These are phyloP conservation scores for Muscina levida DNA, from an alignment of 2,888 invertebrate genomes.

Conservation along the genomic window DNA sequence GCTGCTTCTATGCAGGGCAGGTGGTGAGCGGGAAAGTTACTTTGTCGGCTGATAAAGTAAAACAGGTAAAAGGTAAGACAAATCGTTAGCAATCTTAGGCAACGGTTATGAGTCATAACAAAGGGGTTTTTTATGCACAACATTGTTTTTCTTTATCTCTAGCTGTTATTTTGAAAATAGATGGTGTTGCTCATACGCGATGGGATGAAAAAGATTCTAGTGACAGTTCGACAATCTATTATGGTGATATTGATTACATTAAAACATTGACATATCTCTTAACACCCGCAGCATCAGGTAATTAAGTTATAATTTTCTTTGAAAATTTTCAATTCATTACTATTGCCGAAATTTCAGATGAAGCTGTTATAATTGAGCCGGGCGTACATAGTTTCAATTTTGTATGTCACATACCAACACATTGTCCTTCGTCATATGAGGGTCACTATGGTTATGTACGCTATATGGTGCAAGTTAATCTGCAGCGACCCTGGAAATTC, in stretches of 20 bases:
- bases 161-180: slow-evolving; percentile 63
- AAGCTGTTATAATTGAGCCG: slow-evolving; percentile 75
- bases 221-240: slow-evolving; percentile 45
- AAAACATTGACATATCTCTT: slow-evolving; percentile 65
- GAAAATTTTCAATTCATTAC: neutral
- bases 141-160: slow-evolving; percentile 1
- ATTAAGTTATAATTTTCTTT: neutral
- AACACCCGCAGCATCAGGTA: slow-evolving; percentile 39
- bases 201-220: slow-evolving; percentile 42
- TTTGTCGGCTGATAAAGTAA: slow-evolving; percentile 69
- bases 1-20: slow-evolving; percentile 76
- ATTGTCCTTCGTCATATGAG: slow-evolving; percentile 82
- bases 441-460: slow-evolving; percentile 81
- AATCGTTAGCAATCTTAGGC: slow-evolving; percentile 64
- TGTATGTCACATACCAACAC: slow-evolving; percentile 80
- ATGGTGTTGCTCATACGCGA: slow-evolving; percentile 57
- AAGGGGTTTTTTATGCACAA: neutral
- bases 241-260: slow-evolving; percentile 78
- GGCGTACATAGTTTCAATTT: slow-evolving; percentile 81
- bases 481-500: slow-evolving; percentile 92
- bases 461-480: slow-evolving; percentile 83
- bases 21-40: slow-evolving; percentile 71
- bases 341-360: slow-evolving; percentile 68
- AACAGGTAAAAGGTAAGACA: slow-evolving; percentile 63
- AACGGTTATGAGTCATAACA: slow-evolving; percentile 56